Evolutionary conservation across 1,140 invertebrate genomes (phyloP).

Genomic region (Cryptotermes secundus): DNA sequence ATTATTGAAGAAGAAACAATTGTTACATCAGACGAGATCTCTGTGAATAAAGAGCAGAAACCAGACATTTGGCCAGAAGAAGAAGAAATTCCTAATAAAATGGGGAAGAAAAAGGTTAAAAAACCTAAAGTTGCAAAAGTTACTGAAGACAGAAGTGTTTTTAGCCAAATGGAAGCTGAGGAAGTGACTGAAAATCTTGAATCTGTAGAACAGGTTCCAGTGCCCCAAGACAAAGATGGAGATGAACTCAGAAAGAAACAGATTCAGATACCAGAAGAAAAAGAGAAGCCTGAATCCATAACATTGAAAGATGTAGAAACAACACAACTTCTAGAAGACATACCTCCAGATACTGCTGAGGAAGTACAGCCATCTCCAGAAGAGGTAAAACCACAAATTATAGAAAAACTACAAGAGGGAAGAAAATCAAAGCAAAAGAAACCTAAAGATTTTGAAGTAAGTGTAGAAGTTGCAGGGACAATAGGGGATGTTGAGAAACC

Average conservation of each 20-base stretch:
- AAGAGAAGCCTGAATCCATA: conserved; percentile 45
- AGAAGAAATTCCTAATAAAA: not conserved
- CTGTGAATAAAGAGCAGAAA: not conserved
- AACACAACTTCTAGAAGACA: conserved; percentile 47
- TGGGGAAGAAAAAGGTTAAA: not conserved
- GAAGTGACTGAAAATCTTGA: conserved; percentile 44
- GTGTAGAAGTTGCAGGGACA: not conserved
- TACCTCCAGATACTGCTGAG: too few species aligned
- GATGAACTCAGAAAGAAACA: conserved; percentile 52
- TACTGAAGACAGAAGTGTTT: not conserved
- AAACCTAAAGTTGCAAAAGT: not conserved
- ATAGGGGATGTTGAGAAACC: not conserved
- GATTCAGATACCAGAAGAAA: conserved; percentile 46
- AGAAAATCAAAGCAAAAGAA: not conserved
- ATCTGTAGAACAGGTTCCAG: conserved; percentile 50
- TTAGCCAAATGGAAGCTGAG: not conserved
- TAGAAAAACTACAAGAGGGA: conserved; percentile 21
- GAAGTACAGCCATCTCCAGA: too few species aligned
- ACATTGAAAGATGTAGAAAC: conserved; percentile 44
- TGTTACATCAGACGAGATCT: not conserved
- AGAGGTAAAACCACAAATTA: not conserved
- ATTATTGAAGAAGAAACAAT: conserved; percentile 6
- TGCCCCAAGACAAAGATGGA: conserved; percentile 49
- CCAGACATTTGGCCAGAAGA: not conserved
- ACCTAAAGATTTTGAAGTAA: conserved; percentile 29